Percentiles rank a stretch among this genome's conserved stretches.
These are phyloP conservation scores for Formica selysi DNA, from an alignment of 1,140 invertebrate genomes.

Conservation along the genomic window DNA sequence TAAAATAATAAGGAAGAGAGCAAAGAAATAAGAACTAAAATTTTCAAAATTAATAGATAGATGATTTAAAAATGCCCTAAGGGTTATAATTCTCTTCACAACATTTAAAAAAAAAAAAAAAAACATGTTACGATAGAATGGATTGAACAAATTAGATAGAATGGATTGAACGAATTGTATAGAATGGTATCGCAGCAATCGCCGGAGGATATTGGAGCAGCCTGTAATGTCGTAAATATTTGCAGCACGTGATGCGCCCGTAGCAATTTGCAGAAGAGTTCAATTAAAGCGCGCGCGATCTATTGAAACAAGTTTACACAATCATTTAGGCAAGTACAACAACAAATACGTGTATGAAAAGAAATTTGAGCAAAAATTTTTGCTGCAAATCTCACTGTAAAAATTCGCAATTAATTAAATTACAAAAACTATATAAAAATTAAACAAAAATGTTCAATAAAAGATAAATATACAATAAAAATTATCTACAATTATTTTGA, in stretches of 20 bases:
- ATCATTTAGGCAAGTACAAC: background rate
- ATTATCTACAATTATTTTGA: too few species aligned
- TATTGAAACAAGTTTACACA: conserved; percentile 4
- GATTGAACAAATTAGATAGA: background rate
- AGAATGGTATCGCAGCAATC: conserved; percentile 10
- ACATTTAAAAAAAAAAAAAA: too few species aligned
- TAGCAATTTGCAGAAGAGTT: conserved; percentile 76
- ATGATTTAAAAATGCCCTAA: too few species aligned
- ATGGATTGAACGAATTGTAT: background rate
- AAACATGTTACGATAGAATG: background rate
- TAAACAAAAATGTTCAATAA: too few species aligned
- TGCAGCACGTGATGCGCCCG: conserved; percentile 82
- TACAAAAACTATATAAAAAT: background rate
- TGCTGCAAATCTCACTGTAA: background rate
- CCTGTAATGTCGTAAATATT: conserved; percentile 77
- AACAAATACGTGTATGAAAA: background rate
- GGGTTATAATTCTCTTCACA: too few species aligned
- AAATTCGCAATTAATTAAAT: background rate
- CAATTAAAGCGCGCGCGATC: conserved; percentile 75
- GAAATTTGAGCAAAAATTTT: background rate
- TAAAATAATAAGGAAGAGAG: background rate
- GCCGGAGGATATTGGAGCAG: conserved; percentile 80
- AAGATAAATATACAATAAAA: too few species aligned
- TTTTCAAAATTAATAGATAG: background rate
- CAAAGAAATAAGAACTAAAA: background rate